These are phyloP conservation scores for Pachypeltis micranthus DNA, from an alignment of 1,140 invertebrate species.

Conservation along the genomic window DNA sequence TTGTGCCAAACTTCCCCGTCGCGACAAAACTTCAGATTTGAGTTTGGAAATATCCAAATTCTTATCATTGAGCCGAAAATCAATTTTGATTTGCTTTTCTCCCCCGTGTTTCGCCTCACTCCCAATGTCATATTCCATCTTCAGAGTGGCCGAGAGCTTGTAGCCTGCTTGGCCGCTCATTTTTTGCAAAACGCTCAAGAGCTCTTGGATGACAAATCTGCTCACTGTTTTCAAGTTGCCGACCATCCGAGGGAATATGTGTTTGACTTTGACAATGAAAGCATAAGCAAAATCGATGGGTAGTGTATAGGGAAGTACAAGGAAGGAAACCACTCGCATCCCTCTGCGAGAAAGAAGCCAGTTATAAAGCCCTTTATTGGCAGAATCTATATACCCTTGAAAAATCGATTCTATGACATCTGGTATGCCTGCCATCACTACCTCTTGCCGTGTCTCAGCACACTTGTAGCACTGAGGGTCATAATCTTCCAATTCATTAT, in stretches of 20 bases:
- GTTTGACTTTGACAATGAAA: neutral
- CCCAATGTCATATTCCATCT: constrained; percentile 46
- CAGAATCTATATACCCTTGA: constrained; percentile 81
- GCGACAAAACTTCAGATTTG: constrained; percentile 6
- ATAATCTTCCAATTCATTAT: constrained; percentile 52
- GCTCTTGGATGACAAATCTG: neutral
- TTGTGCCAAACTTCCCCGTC: constrained; percentile 18
- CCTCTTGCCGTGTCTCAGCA: constrained; percentile 44
- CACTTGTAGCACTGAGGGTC: constrained; percentile 74
- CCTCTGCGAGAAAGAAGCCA: constrained; percentile 75
- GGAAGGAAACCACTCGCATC: constrained; percentile 61
- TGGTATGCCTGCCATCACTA: constrained; percentile 67
- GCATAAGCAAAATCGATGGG: constrained; percentile 62
- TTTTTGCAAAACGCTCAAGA: neutral
- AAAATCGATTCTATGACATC: constrained; percentile 74
- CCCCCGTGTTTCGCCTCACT: neutral
- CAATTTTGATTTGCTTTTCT: constrained; percentile 34
- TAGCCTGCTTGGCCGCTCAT: constrained; percentile 11
- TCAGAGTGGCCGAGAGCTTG: constrained; percentile 36
- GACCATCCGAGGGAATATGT: constrained; percentile 3
- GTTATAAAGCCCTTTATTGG: constrained; percentile 78
- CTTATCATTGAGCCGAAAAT: constrained; percentile 45
- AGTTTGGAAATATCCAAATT: neutral
- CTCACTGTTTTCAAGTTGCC: constrained; percentile 19
- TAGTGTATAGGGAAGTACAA: constrained; percentile 71